phyloP scores from a whole-genome alignment of 2,888 invertebrate species.

The Hermaeophaga mercurialis region DNA sequence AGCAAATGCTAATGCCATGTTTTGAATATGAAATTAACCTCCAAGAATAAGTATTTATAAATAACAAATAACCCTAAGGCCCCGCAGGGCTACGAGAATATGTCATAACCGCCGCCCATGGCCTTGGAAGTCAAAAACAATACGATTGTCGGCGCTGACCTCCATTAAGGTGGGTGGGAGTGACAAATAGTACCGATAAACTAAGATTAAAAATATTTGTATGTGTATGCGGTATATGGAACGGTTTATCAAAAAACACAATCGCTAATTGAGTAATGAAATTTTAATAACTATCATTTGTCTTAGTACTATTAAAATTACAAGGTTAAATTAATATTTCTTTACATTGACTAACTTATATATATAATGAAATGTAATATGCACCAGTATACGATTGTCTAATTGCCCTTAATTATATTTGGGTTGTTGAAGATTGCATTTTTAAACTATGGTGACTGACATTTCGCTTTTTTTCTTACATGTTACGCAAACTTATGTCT shows the following conservation, averaged over 20 bases:
- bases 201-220: constrained; percentile 1
- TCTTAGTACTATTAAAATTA: background rate
- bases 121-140: constrained; percentile 6
- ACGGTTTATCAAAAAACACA: constrained; percentile 7
- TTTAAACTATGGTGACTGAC: too few relatives aligned
- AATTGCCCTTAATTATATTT: too few relatives aligned
- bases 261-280: constrained; percentile 6
- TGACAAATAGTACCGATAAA: constrained; percentile 1
- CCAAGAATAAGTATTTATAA: constrained; percentile 3
- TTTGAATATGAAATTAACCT: constrained; percentile 15
- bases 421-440: too few relatives aligned
- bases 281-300: background rate
- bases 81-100: background rate
- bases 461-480: too few relatives aligned
- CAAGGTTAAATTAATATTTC: too few relatives aligned
- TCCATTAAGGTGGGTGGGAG: constrained; percentile 1
- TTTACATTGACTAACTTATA: too few relatives aligned
- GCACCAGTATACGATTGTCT: too few relatives aligned
- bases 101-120: constrained; percentile 4
- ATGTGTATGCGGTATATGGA: constrained; percentile 4
- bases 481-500: too few relatives aligned
- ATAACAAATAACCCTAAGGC: constrained; percentile 4
- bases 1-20: constrained; percentile 12
- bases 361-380: too few relatives aligned
- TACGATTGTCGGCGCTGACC: constrained; percentile 1